Evolutionary conservation across 2,888 invertebrate genomes (phyloP).

Genomic region (Adelphocoris suturalis): DNA sequence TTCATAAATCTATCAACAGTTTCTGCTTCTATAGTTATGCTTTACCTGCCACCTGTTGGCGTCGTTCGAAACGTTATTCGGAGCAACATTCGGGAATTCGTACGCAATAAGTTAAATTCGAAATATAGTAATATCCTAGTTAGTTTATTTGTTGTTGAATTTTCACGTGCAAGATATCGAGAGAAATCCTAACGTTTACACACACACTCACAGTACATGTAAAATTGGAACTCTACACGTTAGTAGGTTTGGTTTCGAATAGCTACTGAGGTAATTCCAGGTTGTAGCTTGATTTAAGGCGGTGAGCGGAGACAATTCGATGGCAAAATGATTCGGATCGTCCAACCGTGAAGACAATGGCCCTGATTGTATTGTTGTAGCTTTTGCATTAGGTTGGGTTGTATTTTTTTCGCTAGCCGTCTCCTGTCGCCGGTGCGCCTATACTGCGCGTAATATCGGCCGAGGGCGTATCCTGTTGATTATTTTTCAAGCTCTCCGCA

Average conservation of each 20-base stretch:
- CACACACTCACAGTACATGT: neutral
- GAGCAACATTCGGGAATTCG: neutral
- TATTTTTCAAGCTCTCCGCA: neutral
- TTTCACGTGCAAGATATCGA: conserved; percentile 1
- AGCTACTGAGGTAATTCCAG: neutral
- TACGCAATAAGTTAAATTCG: neutral
- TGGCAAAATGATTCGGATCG: neutral
- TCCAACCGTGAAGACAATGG: conserved; percentile 25
- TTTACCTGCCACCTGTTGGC: neutral
- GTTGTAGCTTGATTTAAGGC: no score
- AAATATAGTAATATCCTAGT: neutral
- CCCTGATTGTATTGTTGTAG: neutral
- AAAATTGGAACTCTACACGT: neutral
- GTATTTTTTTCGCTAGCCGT: neutral
- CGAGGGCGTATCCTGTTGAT: conserved; percentile 25
- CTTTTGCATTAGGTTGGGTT: neutral
- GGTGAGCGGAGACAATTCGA: neutral
- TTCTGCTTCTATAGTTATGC: no score
- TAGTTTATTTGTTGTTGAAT: neutral
- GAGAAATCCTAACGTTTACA: neutral
- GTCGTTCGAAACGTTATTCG: neutral
- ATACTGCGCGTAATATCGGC: neutral
- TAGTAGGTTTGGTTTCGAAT: neutral
- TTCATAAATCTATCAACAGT: no score
- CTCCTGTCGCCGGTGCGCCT: neutral